These are phyloP conservation scores for Indri indri DNA, from an alignment of 2,113 vertebrate species.

Conservation along the genomic window DNA sequence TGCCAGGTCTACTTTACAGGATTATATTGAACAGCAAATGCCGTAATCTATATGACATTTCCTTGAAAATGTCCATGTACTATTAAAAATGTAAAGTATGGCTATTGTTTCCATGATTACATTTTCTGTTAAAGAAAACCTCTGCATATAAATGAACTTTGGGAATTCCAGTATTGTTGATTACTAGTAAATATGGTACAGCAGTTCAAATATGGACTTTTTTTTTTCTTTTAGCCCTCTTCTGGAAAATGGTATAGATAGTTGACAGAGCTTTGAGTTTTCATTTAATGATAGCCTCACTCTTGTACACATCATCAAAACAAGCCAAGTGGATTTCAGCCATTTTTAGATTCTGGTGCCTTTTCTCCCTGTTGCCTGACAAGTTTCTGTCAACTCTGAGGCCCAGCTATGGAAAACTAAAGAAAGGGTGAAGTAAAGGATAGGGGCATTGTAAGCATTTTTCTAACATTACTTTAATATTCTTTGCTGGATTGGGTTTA, in stretches of 20 bases:
- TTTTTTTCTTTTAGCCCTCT: not conserved
- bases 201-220: not conserved
- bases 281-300: not conserved
- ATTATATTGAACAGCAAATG: not conserved
- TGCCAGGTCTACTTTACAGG: not conserved
- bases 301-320: not conserved
- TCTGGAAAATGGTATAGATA: not conserved
- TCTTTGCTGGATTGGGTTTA: not conserved
- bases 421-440: not conserved
- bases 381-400: not conserved
- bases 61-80: not conserved
- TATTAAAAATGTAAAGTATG: not conserved
- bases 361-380: not conserved
- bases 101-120: not conserved
- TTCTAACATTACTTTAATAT: not conserved
- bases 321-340: not conserved
- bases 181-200: not conserved
- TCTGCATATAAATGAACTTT: not conserved
- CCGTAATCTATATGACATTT: not conserved
- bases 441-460: not conserved
- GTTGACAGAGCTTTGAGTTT: not conserved
- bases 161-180: not conserved
- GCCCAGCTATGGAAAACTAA: not conserved
- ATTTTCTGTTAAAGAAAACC: not conserved
- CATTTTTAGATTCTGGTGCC: not conserved